Evolutionary conservation across 2,797 vertebrate genomes (phyloP).

Genomic region (Poeciliopsis turneri): DNA sequence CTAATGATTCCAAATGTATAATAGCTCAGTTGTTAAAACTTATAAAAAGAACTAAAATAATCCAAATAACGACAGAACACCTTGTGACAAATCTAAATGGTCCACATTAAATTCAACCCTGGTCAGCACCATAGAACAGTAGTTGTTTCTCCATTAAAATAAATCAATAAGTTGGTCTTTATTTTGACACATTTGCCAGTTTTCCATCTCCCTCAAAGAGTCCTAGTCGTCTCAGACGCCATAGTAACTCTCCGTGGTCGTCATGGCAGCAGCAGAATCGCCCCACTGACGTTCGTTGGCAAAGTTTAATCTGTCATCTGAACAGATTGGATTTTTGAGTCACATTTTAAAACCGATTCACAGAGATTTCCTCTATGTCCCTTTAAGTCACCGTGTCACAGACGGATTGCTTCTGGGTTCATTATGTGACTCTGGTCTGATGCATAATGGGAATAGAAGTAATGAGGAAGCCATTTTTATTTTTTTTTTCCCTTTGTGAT

Average conservation of each 20-base stretch:
- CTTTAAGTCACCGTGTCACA: background rate
- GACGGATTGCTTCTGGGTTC: background rate
- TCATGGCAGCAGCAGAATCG: background rate
- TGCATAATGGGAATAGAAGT: background rate
- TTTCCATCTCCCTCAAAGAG: background rate
- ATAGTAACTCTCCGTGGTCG: background rate
- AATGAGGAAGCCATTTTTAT: background rate
- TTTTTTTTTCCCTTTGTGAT: slow-evolving; percentile 8
- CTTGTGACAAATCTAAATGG: background rate
- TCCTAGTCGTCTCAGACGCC: background rate
- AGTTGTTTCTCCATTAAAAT: background rate
- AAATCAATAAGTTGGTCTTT: background rate
- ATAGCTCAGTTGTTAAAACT: background rate
- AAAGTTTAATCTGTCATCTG: background rate
- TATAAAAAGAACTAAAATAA: background rate
- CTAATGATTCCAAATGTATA: background rate
- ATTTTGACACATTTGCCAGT: background rate
- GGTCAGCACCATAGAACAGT: background rate
- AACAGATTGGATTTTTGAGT: background rate
- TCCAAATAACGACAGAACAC: background rate
- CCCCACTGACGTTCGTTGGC: background rate
- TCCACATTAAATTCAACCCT: background rate
- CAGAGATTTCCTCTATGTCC: background rate
- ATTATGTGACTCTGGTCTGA: background rate
- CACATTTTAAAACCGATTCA: background rate